These are phyloP conservation scores for Danio tinwini DNA, from an alignment of 2,797 vertebrate genomes.

Conservation along the genomic window DNA sequence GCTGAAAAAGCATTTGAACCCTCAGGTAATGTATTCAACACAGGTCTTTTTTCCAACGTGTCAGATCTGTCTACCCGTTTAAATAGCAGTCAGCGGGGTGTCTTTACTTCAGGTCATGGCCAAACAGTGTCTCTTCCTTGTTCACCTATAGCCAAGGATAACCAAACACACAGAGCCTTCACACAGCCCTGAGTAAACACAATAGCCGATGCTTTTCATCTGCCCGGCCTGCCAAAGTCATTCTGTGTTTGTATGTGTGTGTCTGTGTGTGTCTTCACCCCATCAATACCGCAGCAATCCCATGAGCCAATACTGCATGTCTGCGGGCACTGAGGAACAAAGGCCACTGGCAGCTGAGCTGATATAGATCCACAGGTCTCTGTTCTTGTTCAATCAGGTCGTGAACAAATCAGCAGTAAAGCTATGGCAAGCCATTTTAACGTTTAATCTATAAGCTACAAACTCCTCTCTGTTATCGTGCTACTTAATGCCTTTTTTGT, in stretches of 20 bases:
- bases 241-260: constrained; percentile 20
- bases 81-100: background rate
- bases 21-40: background rate
- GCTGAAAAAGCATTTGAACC: background rate
- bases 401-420: constrained; percentile 60
- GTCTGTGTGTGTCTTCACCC: constrained; percentile 57
- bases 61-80: background rate
- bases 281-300: constrained; percentile 64
- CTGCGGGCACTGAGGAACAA: constrained; percentile 76
- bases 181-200: constrained; percentile 59
- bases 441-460: no score
- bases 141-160: constrained; percentile 48
- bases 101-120: constrained; percentile 43
- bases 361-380: constrained; percentile 76
- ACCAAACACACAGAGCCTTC: constrained; percentile 51
- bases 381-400: constrained; percentile 74
- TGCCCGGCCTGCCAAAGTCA: constrained; percentile 32
- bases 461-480: no score
- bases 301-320: constrained; percentile 64
- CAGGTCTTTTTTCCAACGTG: background rate
- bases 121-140: constrained; percentile 28
- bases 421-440: no score
- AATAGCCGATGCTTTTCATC: constrained; percentile 42
- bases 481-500: no score
- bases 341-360: constrained; percentile 69